Percentiles rank a stretch among this genome's conserved stretches.
Evolutionary conservation across 1,140 invertebrate species (phyloP).

Genomic region (Melitaea cinxia): DNA sequence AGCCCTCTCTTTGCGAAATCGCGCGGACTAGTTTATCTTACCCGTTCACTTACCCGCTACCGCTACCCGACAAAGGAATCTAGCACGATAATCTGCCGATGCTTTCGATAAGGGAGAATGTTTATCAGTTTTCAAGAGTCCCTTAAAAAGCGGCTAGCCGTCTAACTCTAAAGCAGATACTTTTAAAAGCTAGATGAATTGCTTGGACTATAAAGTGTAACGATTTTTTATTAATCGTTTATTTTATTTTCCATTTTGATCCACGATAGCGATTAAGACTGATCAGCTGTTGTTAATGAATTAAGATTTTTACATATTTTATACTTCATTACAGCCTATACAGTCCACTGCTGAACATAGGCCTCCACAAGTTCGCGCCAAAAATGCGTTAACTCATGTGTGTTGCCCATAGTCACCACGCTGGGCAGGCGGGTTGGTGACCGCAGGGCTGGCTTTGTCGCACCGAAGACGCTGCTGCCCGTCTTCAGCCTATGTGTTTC

Average conservation of each 20-base stretch:
- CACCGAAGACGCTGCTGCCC: no score
- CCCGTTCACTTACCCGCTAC: constrained; percentile 55
- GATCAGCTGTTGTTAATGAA: background rate
- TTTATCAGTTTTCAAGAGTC: constrained; percentile 35
- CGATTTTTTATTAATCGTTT: constrained; percentile 1
- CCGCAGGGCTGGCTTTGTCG: no score
- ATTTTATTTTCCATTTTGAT: background rate
- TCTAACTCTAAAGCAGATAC: constrained; percentile 24
- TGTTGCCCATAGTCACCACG: no score
- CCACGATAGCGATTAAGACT: background rate
- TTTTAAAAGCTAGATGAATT: constrained; percentile 22
- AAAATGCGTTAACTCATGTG: no score
- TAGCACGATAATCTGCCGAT: constrained; percentile 68
- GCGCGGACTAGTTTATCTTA: constrained; percentile 73
- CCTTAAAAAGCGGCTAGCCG: constrained; percentile 24
- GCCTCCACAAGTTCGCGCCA: no score
- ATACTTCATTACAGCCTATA: no score
- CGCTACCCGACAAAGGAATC: constrained; percentile 57
- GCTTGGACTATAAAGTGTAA: constrained; percentile 25
- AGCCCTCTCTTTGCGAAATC: constrained; percentile 78
- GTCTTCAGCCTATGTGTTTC: no score
- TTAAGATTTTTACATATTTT: background rate
- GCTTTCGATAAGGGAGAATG: constrained; percentile 43
- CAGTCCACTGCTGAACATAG: no score
- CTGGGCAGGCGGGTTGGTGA: no score